Base-by-base conservation (phyloP, 2,888 invertebrate genomes). In the Leptogaster cylindrica region DNA sequence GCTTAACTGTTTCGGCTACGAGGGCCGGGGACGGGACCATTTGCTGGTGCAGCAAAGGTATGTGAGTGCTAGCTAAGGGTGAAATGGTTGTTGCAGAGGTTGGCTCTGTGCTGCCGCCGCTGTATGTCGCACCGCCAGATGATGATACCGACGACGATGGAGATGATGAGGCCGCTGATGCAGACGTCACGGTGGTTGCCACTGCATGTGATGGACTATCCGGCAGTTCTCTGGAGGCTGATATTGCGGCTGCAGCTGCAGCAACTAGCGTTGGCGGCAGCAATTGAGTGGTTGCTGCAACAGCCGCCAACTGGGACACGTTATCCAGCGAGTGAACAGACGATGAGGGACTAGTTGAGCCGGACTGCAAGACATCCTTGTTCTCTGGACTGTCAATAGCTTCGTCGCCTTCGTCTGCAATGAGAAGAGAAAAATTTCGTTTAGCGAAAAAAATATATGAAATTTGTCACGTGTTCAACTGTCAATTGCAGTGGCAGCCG, bases 121-220 rank as follows among this genome's bases (percentile, higher is more conserved):
- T 68, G 67, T 71, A 67, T 69, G 71, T 61, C 61, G 69, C 72
- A 68, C 68, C 69, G 46, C 68, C 66, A 63, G 72, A 72, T 16
- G 68, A 36, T 33, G 41, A 44, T 23, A 25, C 20, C 46, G 61
- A 68, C 16, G 65, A 58, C 46, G 68, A 66, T 41, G 69, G 66
- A 6, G 66, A 70, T 41, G 48, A 65, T 55, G 61, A 65, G 16
- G 48, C 16, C 16, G 41, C 14, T 48, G 31, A 20, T 28, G 25
- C 58, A 46, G 61, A 52, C 25, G 61, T 8, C 51, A 36, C n/a
- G 27, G 36, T 51, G 44, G 50, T 8, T 41, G 25, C 58, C 44
- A 66, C 61, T 64, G 55, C 55, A 44, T 51, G 48, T 39, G 65
- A 50, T 51, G 65, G 65, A 51, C 65, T 65, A 50, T 50, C 33